Base-by-base conservation (phyloP, 1,140 invertebrate genomes). In the Neodiprion lecontei region DNA sequence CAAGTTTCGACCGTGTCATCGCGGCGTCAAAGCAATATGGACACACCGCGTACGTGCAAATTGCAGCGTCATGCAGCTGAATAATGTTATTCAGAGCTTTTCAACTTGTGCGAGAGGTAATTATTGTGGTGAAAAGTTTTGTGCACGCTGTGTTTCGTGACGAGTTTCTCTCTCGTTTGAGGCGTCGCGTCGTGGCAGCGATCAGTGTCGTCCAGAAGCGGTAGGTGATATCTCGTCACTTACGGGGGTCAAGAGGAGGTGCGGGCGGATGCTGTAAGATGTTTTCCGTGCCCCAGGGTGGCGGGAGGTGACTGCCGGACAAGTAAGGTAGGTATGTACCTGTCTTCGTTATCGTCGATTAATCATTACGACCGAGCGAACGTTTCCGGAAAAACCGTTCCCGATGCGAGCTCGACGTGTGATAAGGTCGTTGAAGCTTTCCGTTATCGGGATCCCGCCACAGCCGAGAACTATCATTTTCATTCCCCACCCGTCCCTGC, bases 211-310 rank as follows among this genome's bases (percentile, higher is more conserved):
- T 40, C 28, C 28, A 40, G 28, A 40, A 40, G 28, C 28, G 28
- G 28, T 5, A 40, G 28, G 28, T 40, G 28, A 40, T 40, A 40
- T 40, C 28, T 40, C 28, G 28, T 40, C 28, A 5, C 28, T 40
- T 61, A 12, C 9, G 53, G n/a, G n/a, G 53, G 53, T 61, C 53
- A 40, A 40, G 28, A 40, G 28, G 53, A 61, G 53, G 53, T 14
- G 53, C 11, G 11, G 53, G 53, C 11, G 11, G 53, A 40, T 40
- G 28, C n/a, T 61, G 53, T 14, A 61, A 9, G 53, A 9, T 61
- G 53, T 61, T 17, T 61, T 17, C 53, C 53, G 53, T 61, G 53
- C 53, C 53, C 53, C 53, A 61, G 53, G 53, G 53, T 61, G n/a
- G 53, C 53, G 1, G 11, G 11, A 61, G n/a, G 53, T 61, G 28